A percentile compares a stretch with the other conserved stretches of the same genome.
These are phyloP conservation scores for Nothoprocta perdicaria DNA, from an alignment of 2,113 vertebrate species.

Conservation along the genomic window DNA sequence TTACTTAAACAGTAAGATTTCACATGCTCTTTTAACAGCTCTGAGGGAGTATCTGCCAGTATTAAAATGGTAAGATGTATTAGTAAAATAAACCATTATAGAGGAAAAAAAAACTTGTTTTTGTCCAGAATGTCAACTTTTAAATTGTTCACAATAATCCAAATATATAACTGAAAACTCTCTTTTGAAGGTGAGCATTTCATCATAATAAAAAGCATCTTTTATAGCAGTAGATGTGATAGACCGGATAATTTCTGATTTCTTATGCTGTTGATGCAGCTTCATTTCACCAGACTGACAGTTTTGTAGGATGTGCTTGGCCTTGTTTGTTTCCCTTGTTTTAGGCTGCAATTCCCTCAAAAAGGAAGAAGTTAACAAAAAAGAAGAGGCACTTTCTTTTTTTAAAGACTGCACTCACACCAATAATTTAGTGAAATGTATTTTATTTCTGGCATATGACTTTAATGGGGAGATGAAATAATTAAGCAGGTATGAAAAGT, in stretches of 20 bases:
- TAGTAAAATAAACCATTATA: neutral
- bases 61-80: neutral
- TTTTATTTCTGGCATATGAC: neutral
- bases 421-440: neutral
- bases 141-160: neutral
- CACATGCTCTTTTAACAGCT: neutral
- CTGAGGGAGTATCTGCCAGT: neutral
- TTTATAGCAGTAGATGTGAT: neutral
- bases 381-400: neutral
- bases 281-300: neutral
- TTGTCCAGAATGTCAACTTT: neutral
- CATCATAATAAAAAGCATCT: neutral
- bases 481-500: neutral
- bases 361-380: neutral
- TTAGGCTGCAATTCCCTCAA: neutral
- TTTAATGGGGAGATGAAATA: neutral
- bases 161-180: neutral
- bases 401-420: neutral
- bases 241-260: neutral
- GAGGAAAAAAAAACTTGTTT: neutral
- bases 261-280: neutral
- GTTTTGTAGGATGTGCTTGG: neutral
- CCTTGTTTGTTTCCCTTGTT: neutral
- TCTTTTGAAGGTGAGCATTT: neutral
- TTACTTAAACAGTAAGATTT: neutral